These are phyloP conservation scores for Saccopteryx leptura DNA, from an alignment of 2,113 vertebrate species.

Conservation along the genomic window DNA sequence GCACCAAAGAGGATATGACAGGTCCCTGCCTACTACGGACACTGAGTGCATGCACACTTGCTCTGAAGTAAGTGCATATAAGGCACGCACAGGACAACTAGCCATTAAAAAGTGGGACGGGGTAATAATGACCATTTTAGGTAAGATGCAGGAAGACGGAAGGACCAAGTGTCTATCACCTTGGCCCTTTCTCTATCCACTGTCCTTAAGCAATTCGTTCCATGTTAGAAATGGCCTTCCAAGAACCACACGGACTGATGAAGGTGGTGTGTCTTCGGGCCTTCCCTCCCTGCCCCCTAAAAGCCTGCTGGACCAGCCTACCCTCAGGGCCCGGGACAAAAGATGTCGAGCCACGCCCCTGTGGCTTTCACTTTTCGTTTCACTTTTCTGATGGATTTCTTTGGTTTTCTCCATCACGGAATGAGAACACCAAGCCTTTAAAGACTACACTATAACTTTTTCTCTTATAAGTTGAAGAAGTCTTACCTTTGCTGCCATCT, in stretches of 20 bases:
- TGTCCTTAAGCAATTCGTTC: not conserved
- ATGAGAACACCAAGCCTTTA: not conserved
- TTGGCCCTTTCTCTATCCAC: not conserved
- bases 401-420: not conserved
- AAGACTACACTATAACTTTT: not conserved
- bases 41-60: not conserved
- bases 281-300: not conserved
- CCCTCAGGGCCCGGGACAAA: not conserved
- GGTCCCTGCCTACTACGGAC: not conserved
- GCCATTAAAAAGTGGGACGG: not conserved
- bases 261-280: not conserved
- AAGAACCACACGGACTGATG: not conserved
- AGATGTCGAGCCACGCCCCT: not conserved
- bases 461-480: not conserved
- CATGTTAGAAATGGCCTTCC: not conserved
- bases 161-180: not conserved
- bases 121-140: not conserved
- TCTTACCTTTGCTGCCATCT: conserved; percentile 72
- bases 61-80: not conserved
- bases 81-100: not conserved
- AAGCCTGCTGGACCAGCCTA: not conserved
- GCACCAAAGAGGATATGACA: not conserved
- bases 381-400: not conserved
- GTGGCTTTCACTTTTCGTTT: not conserved
- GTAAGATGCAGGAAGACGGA: not conserved